Percentiles rank a stretch among this genome's conserved stretches.
Evolutionary conservation across 2,797 vertebrate species (phyloP).

Genomic region (Scleropages formosus): DNA sequence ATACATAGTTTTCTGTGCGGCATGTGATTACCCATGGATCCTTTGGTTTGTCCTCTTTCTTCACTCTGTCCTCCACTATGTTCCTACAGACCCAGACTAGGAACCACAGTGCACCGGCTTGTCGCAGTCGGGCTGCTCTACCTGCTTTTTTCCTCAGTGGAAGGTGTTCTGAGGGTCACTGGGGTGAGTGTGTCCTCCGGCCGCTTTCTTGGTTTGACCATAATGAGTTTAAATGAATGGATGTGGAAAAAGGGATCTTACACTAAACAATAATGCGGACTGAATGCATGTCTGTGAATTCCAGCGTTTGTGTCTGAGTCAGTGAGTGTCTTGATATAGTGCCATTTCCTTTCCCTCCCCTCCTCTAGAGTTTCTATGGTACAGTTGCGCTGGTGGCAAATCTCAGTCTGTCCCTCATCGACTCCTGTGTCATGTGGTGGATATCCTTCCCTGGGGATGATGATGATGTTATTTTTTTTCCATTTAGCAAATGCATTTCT

Average conservation of each 20-base stretch:
- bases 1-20: background rate
- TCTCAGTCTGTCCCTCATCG: constrained; percentile 86
- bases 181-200: constrained; percentile 73
- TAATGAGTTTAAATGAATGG: background rate
- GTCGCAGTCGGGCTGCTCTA: constrained; percentile 87
- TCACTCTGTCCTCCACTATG: background rate
- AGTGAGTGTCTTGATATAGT: background rate
- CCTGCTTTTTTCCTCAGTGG: constrained; percentile 90
- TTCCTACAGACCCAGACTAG: constrained; percentile 79
- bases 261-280: background rate
- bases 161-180: constrained; percentile 90
- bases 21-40: background rate
- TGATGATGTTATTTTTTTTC: background rate
- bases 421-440: constrained; percentile 96
- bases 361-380: constrained; percentile 77
- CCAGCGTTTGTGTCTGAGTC: background rate
- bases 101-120: constrained; percentile 87
- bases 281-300: background rate
- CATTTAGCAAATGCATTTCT: background rate
- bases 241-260: background rate
- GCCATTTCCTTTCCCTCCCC: background rate
- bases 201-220: background rate
- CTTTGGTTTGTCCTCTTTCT: background rate
- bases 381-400: constrained; percentile 79
- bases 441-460: constrained; percentile 81